Evolutionary conservation across 1,140 invertebrate species (phyloP), one percentile per base, ranked within the genome.

Genomic region (Aphelinus certus): DNA sequence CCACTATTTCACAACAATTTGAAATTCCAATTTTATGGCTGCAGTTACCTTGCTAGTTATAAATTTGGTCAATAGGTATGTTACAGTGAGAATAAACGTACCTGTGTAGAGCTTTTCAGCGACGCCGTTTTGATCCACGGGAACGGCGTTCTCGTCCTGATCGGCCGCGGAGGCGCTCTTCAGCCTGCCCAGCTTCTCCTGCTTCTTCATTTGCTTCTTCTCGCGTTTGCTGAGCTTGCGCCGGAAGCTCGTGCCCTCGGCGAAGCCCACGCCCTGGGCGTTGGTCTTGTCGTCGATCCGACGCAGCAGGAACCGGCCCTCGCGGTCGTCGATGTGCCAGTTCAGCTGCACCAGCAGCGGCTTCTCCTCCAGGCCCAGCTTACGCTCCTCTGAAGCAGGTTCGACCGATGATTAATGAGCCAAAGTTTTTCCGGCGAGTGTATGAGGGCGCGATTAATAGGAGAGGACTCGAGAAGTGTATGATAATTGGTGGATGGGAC

Each of bases 251-350:
- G 91, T 90, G 72, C 90, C 88, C 75, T 92, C 91, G 73, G 88
- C 87, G 77, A 92, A 91, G 65, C 90, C 90, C 64, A 92, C 89
- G 47, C 87, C 87, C 72, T 88, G 86, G 42, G 86, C 84, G 82
- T 92, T 93, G 3, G 90, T 91, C 84, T 94, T 94, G 79, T 95
- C 94, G 84, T 96, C 94, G 79, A 96, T 94, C 81, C 95, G 91
- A 83, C 96, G 93, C 3, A 99, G 90, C 66, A 99, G 89, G 89
- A 99, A 99, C 62, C 98, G 90, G 51, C 98, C 98, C 88, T 99
- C 98, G 46, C 97, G 90, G 85, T 99, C 97, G 86, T 99, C 97
- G 60, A 97, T 95, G 83, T 99, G 97, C 98, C 98, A 99, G 89
- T 98, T 98, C 49, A 99, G 90, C 88, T 99, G 98, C n/a, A 99